Evolutionary conservation across 2,888 invertebrate genomes (phyloP), one percentile per base, ranked within the genome.

Genomic region (Hipparchia semele): DNA sequence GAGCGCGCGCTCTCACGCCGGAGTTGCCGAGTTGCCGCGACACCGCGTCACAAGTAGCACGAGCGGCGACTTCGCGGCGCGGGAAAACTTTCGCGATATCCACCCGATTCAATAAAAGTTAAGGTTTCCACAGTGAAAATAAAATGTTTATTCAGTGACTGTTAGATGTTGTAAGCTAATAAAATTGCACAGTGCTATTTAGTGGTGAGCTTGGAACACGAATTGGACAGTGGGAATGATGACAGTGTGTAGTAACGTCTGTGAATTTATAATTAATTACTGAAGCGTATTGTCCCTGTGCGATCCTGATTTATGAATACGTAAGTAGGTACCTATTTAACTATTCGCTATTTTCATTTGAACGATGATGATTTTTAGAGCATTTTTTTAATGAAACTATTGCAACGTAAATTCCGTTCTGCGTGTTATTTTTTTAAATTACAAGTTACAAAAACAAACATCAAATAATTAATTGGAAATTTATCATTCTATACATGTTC

Each of bases 1-100:
- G 58, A 13, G 56, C 67, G 67, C 56, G 67, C 58, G 58, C 3
- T 13, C 56, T 45, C 45, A 67, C 67, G 67, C 67, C 66, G 13
- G 4, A 3, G 0, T 4, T 8, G 6, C n/a, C 10, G 33, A 10
- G 13, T 10, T 2, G 56, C 39, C 45, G 45, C 39, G 13, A n/a
- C 49, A 33, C 51, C 65, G 65, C 39, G 39, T 2, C 3, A 2
- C 39, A 5, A 2, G 39, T 39, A n/a, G 59, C 59, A 5, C 53
- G 33, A 7, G 33, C 33, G 13, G 1, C 56, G 6, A 7, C 9
- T 0, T 4, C 5, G 6, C 3, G 6, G 6, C 65, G 65, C 65
- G 65, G 33, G 51, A 51, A 65, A 65, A 65, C 65, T 65, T 65
- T 65, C 23, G 2, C 62, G 46, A 39, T 23, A 8, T 23, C 58